These are phyloP conservation scores for Actenoides hombroni DNA, from an alignment of 2,113 vertebrate genomes.

Conservation along the genomic window DNA sequence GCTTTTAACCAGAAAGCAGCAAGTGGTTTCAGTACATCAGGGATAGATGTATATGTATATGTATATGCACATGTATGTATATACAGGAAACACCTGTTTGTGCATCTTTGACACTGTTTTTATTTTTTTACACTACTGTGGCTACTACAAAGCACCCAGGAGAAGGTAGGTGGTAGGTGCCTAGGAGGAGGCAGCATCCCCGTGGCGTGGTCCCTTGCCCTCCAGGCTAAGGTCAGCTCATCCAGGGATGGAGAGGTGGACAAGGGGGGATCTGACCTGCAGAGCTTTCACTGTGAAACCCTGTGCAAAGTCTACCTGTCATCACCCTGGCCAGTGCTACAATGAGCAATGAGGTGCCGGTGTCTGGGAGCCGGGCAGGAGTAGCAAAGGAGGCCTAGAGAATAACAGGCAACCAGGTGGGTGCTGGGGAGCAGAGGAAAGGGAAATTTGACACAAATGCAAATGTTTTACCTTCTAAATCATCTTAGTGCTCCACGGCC, in stretches of 20 bases:
- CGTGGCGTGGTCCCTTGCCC: not conserved
- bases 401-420: not conserved
- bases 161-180: not conserved
- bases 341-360: not conserved
- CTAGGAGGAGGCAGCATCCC: not conserved
- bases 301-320: slow-evolving; percentile 1
- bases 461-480: slow-evolving; percentile 53
- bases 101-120: accelerated
- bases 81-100: slow-evolving; percentile 46
- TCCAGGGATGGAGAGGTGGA: not conserved
- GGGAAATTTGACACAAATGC: slow-evolving; percentile 10
- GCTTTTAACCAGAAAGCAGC: not conserved
- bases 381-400: not conserved
- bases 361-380: accelerated
- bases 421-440: not conserved
- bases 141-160: not conserved
- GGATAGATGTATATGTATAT: not conserved
- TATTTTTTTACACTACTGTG: not conserved
- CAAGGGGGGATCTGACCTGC: not conserved
- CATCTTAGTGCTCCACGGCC: not conserved
- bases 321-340: not conserved
- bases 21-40: accelerated
- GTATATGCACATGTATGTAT: accelerated
- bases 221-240: accelerated
- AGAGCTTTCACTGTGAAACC: accelerated